Conservation (phyloP, 2,888 invertebrate species). For the Drosophila fungiperda region DNA sequence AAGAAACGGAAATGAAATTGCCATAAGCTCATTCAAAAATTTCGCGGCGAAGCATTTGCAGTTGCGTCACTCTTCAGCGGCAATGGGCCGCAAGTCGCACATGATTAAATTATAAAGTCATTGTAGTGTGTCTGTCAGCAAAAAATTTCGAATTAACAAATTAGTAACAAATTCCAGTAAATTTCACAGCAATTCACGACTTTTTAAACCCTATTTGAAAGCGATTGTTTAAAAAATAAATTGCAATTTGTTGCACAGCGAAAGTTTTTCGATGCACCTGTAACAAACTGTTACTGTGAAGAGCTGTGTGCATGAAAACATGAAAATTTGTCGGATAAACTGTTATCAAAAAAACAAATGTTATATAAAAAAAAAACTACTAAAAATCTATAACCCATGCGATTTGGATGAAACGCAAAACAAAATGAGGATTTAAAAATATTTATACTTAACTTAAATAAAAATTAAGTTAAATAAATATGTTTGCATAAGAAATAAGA, state of each 20-base stretch:
- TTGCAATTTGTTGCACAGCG: neutral
- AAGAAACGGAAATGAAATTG: slow-evolving; percentile 68
- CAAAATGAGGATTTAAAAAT: too few species aligned
- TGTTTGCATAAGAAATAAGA: neutral
- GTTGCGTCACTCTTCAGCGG: slow-evolving; percentile 5
- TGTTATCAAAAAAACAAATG: too few species aligned
- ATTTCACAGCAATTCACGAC: neutral
- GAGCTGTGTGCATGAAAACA: neutral
- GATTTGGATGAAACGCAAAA: too few species aligned
- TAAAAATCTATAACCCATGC: too few species aligned
- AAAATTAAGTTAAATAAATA: neutral
- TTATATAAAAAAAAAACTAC: too few species aligned
- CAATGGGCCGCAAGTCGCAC: slow-evolving; percentile 24
- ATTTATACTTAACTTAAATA: too few species aligned
- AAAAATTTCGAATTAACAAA: slow-evolving; percentile 8
- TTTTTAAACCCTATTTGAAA: neutral
- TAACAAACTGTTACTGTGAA: neutral
- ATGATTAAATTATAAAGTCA: slow-evolving; percentile 28
- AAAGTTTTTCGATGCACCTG: neutral
- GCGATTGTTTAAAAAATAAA: neutral
- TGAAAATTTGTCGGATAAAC: too few species aligned
- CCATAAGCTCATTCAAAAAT: slow-evolving; percentile 47
- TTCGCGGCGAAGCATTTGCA: slow-evolving; percentile 16
- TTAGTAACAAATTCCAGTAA: neutral
- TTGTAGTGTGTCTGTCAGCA: slow-evolving; percentile 7